Conservation (phyloP, 2,888 invertebrate species). For the Cartodere bifasciata region DNA sequence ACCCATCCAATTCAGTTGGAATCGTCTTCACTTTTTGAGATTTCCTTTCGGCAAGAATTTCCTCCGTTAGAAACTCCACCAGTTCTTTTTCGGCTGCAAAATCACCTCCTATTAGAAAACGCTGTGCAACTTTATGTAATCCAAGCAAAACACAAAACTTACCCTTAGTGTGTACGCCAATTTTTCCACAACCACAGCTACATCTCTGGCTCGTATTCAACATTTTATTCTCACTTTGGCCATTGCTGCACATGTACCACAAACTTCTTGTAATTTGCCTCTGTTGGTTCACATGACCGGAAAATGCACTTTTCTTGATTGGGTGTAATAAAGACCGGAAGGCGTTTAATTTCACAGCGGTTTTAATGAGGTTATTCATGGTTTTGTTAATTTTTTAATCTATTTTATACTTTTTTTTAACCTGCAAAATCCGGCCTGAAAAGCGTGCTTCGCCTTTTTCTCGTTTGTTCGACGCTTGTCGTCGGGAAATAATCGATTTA, state of each 20-base stretch:
- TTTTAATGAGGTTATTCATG: slow-evolving; percentile 7
- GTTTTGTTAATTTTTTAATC: too few species aligned
- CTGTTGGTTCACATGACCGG: slow-evolving; percentile 33
- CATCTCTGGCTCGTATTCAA: slow-evolving; percentile 50
- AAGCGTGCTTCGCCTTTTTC: too few species aligned
- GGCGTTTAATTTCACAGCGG: slow-evolving; percentile 2
- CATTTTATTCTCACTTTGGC: slow-evolving; percentile 28
- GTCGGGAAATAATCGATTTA: too few species aligned
- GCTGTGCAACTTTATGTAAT: too few species aligned
- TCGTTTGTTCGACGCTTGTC: too few species aligned
- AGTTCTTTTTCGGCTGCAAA: slow-evolving; percentile 69
- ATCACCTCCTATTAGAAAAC: neutral
- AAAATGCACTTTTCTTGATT: slow-evolving; percentile 24
- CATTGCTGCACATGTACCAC: slow-evolving; percentile 55
- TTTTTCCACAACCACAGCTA: slow-evolving; percentile 53
- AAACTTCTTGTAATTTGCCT: slow-evolving; percentile 55
- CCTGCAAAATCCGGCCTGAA: too few species aligned
- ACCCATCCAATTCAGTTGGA: slow-evolving; percentile 69
- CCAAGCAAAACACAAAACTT: slow-evolving; percentile 15
- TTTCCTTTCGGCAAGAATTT: slow-evolving; percentile 84
- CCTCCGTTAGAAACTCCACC: slow-evolving; percentile 83
- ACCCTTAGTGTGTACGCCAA: slow-evolving; percentile 61
- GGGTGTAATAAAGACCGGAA: slow-evolving; percentile 22
- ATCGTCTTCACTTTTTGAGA: slow-evolving; percentile 62
- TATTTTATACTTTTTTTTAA: too few species aligned